These are phyloP conservation scores for Platypus cylindrus DNA, from an alignment of 2,888 invertebrate species.

Conservation along the genomic window DNA sequence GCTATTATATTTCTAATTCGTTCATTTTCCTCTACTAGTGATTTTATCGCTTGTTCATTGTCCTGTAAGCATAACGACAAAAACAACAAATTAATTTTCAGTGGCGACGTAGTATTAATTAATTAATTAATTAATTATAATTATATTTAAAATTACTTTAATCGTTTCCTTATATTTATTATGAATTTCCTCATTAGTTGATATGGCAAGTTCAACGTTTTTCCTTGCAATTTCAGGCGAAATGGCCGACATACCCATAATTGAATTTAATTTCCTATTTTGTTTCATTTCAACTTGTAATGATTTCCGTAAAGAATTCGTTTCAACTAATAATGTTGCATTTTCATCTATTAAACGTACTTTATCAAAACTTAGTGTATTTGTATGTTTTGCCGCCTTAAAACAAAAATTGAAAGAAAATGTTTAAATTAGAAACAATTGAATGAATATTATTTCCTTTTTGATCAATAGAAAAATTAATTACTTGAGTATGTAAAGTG, in stretches of 20 bases:
- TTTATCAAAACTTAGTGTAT: slow-evolving; percentile 31
- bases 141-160: slow-evolving; percentile 29
- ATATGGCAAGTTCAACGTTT: slow-evolving; percentile 49
- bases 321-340: slow-evolving; percentile 59
- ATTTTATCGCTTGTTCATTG: slow-evolving; percentile 37
- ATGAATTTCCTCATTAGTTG: slow-evolving; percentile 47
- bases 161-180: slow-evolving; percentile 41
- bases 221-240: slow-evolving; percentile 48
- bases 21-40: slow-evolving; percentile 34
- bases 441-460: not conserved
- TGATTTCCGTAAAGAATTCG: slow-evolving; percentile 60
- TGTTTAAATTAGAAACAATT: too few relatives aligned
- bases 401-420: slow-evolving; percentile 6
- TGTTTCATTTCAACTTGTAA: slow-evolving; percentile 52
- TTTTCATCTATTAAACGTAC: slow-evolving; percentile 51
- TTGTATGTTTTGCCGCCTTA: slow-evolving; percentile 31
- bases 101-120: slow-evolving; percentile 1
- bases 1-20: slow-evolving; percentile 24
- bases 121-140: not conserved
- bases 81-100: slow-evolving; percentile 1
- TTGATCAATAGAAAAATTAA: not conserved
- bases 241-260: slow-evolving; percentile 49
- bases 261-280: slow-evolving; percentile 58
- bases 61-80: slow-evolving; percentile 16
- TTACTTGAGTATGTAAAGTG: slow-evolving; percentile 36